Conservation (phyloP, 2,888 invertebrate species). For the Hirtodrosophila trivittata region DNA sequence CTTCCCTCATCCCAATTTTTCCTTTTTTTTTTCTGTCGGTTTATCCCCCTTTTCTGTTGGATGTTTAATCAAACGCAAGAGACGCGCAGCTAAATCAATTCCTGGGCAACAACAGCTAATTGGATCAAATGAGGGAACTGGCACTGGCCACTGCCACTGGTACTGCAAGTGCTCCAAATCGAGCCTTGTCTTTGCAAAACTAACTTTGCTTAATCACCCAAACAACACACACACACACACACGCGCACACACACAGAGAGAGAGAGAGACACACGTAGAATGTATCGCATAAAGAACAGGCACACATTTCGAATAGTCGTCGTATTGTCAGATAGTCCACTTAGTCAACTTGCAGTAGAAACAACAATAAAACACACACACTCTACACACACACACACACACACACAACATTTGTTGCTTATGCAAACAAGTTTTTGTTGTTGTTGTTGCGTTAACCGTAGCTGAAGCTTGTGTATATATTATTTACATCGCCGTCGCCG, state of each 20-base stretch:
- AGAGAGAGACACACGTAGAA: not conserved
- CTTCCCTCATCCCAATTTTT: slow-evolving; percentile 10
- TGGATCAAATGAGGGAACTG: slow-evolving; percentile 31
- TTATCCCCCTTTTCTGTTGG: slow-evolving; percentile 19
- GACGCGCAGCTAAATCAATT: slow-evolving; percentile 31
- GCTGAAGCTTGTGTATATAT: slow-evolving; percentile 49
- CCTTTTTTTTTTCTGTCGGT: slow-evolving; percentile 22
- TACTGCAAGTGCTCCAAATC: slow-evolving; percentile 10
- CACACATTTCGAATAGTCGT: not conserved
- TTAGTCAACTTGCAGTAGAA: slow-evolving; percentile 46
- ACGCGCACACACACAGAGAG: too few relatives aligned
- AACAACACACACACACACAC: slow-evolving; percentile 17
- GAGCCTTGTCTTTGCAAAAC: slow-evolving; percentile 13
- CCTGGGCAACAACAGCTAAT: slow-evolving; percentile 36
- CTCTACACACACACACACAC: slow-evolving; percentile 10
- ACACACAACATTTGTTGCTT: slow-evolving; percentile 54
- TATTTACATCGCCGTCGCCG: slow-evolving; percentile 39
- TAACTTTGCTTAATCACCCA: slow-evolving; percentile 44
- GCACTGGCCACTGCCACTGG: slow-evolving; percentile 16
- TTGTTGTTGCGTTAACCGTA: slow-evolving; percentile 23
- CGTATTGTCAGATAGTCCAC: slow-evolving; percentile 13
- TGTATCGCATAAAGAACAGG: slow-evolving; percentile 27
- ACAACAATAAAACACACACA: slow-evolving; percentile 27
- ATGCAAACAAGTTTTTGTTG: slow-evolving; percentile 67
- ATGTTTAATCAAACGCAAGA: slow-evolving; percentile 35